Evolutionary conservation across 2,888 invertebrate species (phyloP), one percentile per base, ranked within the genome.

Genomic region (Dynastes hyllus): DNA sequence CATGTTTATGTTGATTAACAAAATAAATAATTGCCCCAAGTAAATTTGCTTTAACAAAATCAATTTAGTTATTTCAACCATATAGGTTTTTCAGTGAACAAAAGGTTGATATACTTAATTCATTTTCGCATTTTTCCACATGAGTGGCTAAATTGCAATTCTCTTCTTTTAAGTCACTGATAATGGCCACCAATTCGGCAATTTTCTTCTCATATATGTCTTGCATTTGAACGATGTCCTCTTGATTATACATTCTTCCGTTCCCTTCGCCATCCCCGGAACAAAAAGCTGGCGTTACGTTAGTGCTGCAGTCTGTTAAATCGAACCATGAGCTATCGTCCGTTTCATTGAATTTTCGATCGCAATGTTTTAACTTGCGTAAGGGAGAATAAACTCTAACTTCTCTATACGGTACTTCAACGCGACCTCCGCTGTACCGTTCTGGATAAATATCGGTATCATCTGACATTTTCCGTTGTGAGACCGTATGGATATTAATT

Each of bases 261-360:
- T 67, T 40, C 6, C 45, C 58, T n/a, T 77, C 77, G 13, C 66
- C 78, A 58, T 78, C 81, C 27, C 78, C 79, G 9, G 77, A 77
- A 63, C 76, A 77, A 58, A 66, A 77, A 65, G 16, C 70, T n/a
- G 55, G 65, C 13, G 81, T 81, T 11, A 67, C 50, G 16, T 58
- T 78, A 27, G 79, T 80, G 51, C 80, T 82, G 9, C 75, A 32
- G n/a, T 83, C 83, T 0, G 82, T 81, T 37, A 83, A 45, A 58
- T 83, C 83, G 51, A 63, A 81, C 83, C 83, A 83, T 0, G 83
- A 83, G 75, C 80, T 80, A 16, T 83, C 83, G 22, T 83, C 81
- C 3, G 71, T 71, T 66, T 53, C 73, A 16, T 51, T 37, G 32
- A 58, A 71, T 65, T 73, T 78, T n/a, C 45, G 37, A 22, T 73